A percentile compares a stretch with the other conserved stretches of the same genome.
Evolutionary conservation across 2,113 vertebrate genomes (phyloP).

Genomic region (Rhinolophus ferrumequinum): DNA sequence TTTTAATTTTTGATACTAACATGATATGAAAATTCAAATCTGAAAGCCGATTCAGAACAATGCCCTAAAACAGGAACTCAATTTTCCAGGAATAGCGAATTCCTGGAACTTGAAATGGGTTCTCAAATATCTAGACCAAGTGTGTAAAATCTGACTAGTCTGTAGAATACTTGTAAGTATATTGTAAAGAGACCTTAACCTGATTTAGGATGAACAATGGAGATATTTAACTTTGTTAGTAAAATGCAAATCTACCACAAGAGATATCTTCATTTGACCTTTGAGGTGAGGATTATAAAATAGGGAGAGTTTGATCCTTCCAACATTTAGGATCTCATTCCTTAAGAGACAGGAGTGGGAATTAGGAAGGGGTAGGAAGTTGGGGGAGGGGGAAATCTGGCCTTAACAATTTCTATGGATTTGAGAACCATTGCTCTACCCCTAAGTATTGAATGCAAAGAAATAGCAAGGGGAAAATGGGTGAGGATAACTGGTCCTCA

Average conservation of each 20-base stretch:
- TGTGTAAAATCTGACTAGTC: not conserved
- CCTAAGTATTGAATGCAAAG: not conserved
- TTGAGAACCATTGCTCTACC: not conserved
- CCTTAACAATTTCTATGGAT: not conserved
- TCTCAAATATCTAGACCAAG: not conserved
- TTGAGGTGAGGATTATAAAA: constrained; percentile 6
- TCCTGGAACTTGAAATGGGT: not conserved
- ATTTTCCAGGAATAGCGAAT: not conserved
- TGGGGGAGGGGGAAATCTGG: not conserved
- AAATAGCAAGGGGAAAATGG: not conserved
- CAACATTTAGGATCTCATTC: not conserved
- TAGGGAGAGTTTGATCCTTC: not conserved
- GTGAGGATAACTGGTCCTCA: not conserved
- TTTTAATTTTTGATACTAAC: not conserved
- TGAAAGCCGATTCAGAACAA: not conserved
- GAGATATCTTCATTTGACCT: not conserved
- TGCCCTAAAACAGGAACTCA: not conserved
- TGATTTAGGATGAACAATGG: not conserved
- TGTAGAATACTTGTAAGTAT: not conserved
- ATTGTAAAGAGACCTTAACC: not conserved
- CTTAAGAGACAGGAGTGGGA: not conserved
- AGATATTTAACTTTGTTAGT: not conserved
- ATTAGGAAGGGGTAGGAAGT: rapidly evolving
- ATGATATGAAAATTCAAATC: not conserved
- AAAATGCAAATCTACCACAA: constrained; percentile 15